These are phyloP conservation scores for Gnathonemus longibarbis DNA, from an alignment of 2,113 vertebrate genomes.

Conservation along the genomic window DNA sequence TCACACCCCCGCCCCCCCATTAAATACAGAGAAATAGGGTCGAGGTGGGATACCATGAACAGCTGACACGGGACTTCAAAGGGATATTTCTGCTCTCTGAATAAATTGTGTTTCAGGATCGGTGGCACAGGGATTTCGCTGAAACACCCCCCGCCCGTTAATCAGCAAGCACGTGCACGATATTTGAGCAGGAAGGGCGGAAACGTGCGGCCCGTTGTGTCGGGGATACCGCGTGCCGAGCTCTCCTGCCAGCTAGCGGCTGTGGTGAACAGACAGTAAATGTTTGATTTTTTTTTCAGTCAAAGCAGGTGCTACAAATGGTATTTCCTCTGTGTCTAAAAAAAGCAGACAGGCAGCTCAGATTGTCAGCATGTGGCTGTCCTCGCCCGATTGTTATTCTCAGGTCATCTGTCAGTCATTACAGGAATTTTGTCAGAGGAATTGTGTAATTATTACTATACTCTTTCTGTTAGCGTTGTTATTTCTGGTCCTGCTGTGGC, in stretches of 20 bases:
- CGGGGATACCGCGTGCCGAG: background rate
- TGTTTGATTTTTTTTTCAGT: background rate
- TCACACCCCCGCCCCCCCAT: background rate
- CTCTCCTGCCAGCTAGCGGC: background rate
- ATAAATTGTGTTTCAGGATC: background rate
- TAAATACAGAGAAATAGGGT: background rate
- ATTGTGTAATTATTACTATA: background rate
- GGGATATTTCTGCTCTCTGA: background rate
- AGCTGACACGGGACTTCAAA: background rate
- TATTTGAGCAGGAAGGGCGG: background rate
- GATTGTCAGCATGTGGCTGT: background rate
- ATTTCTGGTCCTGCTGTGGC: background rate
- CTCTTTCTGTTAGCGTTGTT: background rate
- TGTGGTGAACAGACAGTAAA: background rate
- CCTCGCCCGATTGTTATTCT: background rate
- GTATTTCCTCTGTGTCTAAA: slow-evolving; percentile 10
- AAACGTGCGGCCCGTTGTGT: background rate
- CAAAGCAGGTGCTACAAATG: slow-evolving; percentile 5
- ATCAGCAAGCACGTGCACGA: background rate
- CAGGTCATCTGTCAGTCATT: background rate
- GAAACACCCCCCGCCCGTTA: background rate
- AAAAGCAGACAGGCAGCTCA: background rate
- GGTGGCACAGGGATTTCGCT: background rate
- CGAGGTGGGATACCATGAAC: background rate
- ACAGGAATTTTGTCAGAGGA: background rate